These are phyloP conservation scores for human (Homo sapiens) DNA, from an alignment of 2,113 vertebrate genomes.

Conservation along the genomic window GRCh38 chr11:16440501-16441000, in stretches of 20 bases:
- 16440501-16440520: constrained; percentile 99
- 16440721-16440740: constrained; percentile 65
- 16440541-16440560: constrained; percentile 97
- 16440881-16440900: neutral
- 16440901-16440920: neutral
- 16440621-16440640: constrained; percentile 80
- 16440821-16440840: constrained; percentile 40
- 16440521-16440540: constrained; percentile 99
- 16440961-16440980: constrained; percentile 3
- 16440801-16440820: constrained; percentile 53
- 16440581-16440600: constrained; percentile 89
- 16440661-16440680: constrained; percentile 74
- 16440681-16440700: constrained; percentile 73
- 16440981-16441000: neutral
- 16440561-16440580: constrained; percentile 96
- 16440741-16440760: constrained; percentile 59
- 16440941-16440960: neutral
- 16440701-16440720: constrained; percentile 68
- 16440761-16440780: constrained; percentile 48
- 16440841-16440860: constrained; percentile 20
- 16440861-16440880: neutral
- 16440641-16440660: constrained; percentile 79
- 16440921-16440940: constrained; percentile 22
- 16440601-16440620: constrained; percentile 83
- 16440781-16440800: constrained; percentile 42